Base-by-base conservation (phyloP, 2,113 vertebrate species). In the Scophthalmus maximus region DNA sequence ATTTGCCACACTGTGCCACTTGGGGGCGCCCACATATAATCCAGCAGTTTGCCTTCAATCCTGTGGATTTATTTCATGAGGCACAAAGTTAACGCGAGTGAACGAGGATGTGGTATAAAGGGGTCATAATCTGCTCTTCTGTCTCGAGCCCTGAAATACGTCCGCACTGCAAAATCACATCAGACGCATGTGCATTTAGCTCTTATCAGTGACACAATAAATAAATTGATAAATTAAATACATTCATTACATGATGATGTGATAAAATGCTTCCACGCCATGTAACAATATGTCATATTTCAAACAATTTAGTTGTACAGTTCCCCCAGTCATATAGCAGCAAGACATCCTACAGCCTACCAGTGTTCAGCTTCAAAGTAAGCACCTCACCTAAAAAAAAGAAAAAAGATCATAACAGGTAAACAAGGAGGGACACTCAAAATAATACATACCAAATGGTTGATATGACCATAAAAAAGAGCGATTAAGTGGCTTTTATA, bases 161-260 rank as follows among this genome's bases (percentile, higher is more conserved):
- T 69, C 38, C n/a, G 10, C 73, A 56, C 30, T 53, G 34, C 66
- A 22, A 38, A 18, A 29, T 52, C 44, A 64, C 27, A 17, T 73
- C 6, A 25, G 8, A 67, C 32, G 22, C 66, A 40, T 49, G 46
- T 27, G 4, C 51, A 46, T 50, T 50, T 18, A 61, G 12, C 55
- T 72, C 73, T n/a, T 44, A 36, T 42, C 40, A 52, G 49, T 73
- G 68, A 78, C 44, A 61, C 40, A 65, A 60, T 67, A 69, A 61
- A 66, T 69, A 68, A 58, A 77, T 79, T 59, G 63, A 44, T 32
- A 68, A 84, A 86, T 77, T 53, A 73, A 85, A 83, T 89, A 92
- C 87, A 91, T 91, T 90, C 89, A 78, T 61, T 71, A 81, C 55
- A 53, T 64, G 64, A 68, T 58, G 68, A 38, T 63, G 56, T 57